phyloP scores from a whole-genome alignment of 1,140 invertebrate genomes.

The Acromyrmex heyeri region DNA sequence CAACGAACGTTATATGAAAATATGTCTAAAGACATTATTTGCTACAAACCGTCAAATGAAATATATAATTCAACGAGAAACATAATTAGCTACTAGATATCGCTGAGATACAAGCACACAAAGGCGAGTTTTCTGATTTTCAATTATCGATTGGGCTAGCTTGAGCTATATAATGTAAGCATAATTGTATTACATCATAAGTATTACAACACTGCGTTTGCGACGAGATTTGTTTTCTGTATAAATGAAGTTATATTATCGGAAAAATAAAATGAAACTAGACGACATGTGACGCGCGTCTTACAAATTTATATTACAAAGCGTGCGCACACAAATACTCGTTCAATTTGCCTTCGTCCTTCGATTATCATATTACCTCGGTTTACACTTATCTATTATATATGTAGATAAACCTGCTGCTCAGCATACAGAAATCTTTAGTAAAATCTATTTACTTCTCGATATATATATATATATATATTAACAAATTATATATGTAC shows the following conservation, averaged over 20 bases:
- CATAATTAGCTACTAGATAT: not conserved
- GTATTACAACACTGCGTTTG: not conserved
- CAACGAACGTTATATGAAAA: constrained; percentile 2
- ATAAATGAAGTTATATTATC: constrained; percentile 31
- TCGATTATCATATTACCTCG: constrained; percentile 21
- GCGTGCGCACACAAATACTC: constrained; percentile 17
- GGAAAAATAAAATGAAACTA: constrained; percentile 16
- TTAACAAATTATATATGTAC: constrained; percentile 65
- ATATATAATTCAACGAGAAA: constrained; percentile 7
- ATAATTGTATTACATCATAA: constrained; percentile 23
- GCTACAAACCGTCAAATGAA: not conserved
- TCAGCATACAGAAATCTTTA: constrained; percentile 54
- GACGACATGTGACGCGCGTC: constrained; percentile 34
- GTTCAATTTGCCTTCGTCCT: constrained; percentile 33
- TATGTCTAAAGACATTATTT: constrained; percentile 12
- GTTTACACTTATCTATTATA: constrained; percentile 20
- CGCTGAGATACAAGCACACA: not conserved
- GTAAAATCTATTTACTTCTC: constrained; percentile 60
- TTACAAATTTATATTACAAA: constrained; percentile 52
- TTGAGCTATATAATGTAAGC: constrained; percentile 4
- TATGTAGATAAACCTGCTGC: constrained; percentile 46
- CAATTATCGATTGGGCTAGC: not conserved
- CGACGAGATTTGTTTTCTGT: constrained; percentile 5
- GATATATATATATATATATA: constrained; percentile 57
- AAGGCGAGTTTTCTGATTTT: constrained; percentile 8